These are phyloP conservation scores for Ammospiza nelsoni DNA, from an alignment of 2,113 vertebrate species.

Conservation along the genomic window DNA sequence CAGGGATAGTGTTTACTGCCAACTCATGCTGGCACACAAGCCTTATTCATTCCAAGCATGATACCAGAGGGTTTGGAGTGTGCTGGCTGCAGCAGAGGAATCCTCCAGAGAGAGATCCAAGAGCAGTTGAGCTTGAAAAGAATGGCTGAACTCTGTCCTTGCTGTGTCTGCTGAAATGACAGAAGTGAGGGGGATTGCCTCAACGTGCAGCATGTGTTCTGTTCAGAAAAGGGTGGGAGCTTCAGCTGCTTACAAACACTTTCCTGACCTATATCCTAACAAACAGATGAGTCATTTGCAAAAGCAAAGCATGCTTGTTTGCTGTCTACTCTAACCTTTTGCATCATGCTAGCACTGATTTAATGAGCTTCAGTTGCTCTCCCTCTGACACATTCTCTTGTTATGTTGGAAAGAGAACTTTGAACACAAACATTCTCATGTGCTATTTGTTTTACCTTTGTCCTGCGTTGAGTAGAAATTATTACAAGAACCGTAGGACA, in stretches of 20 bases:
- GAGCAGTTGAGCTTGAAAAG: background rate
- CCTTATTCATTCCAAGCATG: background rate
- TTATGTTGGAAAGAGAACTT: background rate
- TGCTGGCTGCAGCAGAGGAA: background rate
- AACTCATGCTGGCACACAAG: background rate
- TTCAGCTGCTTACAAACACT: background rate
- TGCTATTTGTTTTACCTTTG: background rate
- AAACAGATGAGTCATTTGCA: background rate
- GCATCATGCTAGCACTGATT: background rate
- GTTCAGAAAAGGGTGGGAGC: background rate
- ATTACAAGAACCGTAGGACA: background rate
- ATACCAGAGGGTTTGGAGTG: background rate
- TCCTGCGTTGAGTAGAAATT: background rate
- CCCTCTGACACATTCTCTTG: background rate
- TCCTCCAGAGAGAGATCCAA: background rate
- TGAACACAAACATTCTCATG: background rate
- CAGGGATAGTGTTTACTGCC: constrained; percentile 2
- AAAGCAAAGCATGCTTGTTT: background rate
- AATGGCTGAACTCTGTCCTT: background rate
- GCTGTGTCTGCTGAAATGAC: background rate
- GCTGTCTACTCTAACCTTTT: background rate
- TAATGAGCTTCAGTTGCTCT: background rate
- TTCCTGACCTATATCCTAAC: background rate
- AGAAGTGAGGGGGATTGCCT: background rate
- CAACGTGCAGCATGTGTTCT: background rate